Conservation (phyloP, 2,113 vertebrate genomes). For the Chaetops frenatus region DNA sequence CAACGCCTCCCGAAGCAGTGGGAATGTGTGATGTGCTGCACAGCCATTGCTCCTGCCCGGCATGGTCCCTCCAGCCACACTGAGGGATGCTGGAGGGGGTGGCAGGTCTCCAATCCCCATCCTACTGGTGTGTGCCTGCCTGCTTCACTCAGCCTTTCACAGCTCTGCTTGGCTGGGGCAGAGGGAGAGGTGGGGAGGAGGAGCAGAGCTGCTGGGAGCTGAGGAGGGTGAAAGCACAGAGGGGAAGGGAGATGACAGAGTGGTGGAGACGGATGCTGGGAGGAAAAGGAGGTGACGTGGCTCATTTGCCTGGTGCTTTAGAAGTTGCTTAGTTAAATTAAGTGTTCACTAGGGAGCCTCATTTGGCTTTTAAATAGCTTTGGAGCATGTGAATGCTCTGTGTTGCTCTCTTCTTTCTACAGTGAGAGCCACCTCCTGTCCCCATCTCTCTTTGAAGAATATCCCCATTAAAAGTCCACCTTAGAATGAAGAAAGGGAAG, state of each 20-base stretch:
- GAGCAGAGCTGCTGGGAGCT: not conserved
- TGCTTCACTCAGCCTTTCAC: not conserved
- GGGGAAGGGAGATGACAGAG: not conserved
- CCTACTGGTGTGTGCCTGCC: not conserved
- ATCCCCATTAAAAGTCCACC: not conserved
- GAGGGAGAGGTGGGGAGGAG: not conserved
- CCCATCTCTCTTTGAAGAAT: not conserved
- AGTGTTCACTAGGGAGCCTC: not conserved
- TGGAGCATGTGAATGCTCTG: not conserved
- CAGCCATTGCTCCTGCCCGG: not conserved
- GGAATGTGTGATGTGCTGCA: not conserved
- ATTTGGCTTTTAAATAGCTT: not conserved
- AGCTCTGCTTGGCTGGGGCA: not conserved
- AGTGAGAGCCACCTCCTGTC: not conserved
- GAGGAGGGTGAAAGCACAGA: not conserved
- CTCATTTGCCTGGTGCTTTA: not conserved
- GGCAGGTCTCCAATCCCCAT: not conserved
- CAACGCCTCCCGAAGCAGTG: rapidly evolving
- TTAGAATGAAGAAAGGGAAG: not conserved
- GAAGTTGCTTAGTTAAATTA: not conserved
- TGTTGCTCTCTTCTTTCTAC: not conserved
- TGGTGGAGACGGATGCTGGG: not conserved
- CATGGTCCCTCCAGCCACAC: not conserved
- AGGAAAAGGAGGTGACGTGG: not conserved
- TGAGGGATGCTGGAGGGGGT: not conserved